phyloP scores from a whole-genome alignment of 2,888 invertebrate species.

The Agriopis marginaria region DNA sequence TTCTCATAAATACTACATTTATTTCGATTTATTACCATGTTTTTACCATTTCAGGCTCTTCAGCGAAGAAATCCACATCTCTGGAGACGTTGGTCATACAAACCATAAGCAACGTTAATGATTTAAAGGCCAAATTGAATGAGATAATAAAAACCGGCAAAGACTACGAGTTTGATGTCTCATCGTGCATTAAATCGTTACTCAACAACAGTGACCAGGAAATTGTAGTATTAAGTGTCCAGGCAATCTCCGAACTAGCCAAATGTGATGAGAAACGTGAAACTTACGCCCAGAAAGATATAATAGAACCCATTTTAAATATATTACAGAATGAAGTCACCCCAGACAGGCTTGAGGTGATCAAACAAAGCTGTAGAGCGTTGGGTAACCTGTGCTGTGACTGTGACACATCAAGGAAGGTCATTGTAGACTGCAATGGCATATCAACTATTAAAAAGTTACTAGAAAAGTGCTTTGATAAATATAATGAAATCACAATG shows the following conservation, averaged over 20 bases:
- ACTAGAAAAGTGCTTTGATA: slow-evolving; percentile 65
- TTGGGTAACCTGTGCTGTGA: slow-evolving; percentile 96
- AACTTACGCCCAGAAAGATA: slow-evolving; percentile 87
- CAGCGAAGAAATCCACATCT: slow-evolving; percentile 74
- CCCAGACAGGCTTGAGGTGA: slow-evolving; percentile 80
- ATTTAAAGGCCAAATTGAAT: slow-evolving; percentile 78
- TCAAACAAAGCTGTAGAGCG: slow-evolving; percentile 92
- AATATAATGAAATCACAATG: slow-evolving; percentile 85
- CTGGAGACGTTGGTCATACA: slow-evolving; percentile 75
- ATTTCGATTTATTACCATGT: neutral
- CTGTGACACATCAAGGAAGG: slow-evolving; percentile 89
- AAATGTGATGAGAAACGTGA: slow-evolving; percentile 92
- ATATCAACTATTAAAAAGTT: slow-evolving; percentile 76
- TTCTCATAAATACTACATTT: neutral
- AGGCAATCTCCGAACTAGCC: slow-evolving; percentile 93
- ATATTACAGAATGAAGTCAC: slow-evolving; percentile 75
- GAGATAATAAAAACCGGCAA: slow-evolving; percentile 77
- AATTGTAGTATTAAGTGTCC: slow-evolving; percentile 86
- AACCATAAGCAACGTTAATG: slow-evolving; percentile 72
- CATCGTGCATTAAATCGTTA: slow-evolving; percentile 74
- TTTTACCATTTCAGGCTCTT: slow-evolving; percentile 59
- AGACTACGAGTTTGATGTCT: slow-evolving; percentile 79
- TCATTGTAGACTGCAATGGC: slow-evolving; percentile 81
- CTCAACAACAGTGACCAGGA: slow-evolving; percentile 77
- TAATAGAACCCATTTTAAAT: slow-evolving; percentile 86